Evolutionary conservation across 2,797 vertebrate genomes (phyloP), one percentile per base, ranked within the genome.

Genomic region (Cuculus canorus): DNA sequence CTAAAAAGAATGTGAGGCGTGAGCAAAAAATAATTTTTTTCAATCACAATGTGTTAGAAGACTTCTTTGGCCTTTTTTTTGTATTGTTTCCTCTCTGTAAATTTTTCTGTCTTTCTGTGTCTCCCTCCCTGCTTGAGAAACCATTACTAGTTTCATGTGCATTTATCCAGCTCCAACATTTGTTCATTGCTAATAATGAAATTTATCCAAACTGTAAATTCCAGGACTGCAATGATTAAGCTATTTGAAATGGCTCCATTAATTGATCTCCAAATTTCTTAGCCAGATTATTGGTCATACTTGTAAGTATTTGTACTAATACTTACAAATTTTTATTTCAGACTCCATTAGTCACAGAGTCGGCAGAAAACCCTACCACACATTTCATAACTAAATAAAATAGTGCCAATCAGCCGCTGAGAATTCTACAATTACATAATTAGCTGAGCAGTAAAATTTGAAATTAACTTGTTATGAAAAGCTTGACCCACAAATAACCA

Each of bases 1-100:
- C 94, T 91, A 47, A 94, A 92, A 95, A 94, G 87, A 94, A 96
- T 88, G 92, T 88, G 88, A 96, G 75, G 90, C 32, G 54, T 84
- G 60, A 94, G 61, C 88, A 85, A 89, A 56, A 93, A 93, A 88
- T 84, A 72, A 60, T 91, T 93, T 96, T 39, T 87, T 96, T 90
- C 82, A 84, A 41, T 91, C 66, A 4, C 93, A 93, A 61, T 95
- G 50, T 94, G 83, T 89, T 94, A 80, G 6, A 89, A 92, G 79
- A 72, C 54, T 86, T 90, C 65, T 94, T 92, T 78, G 19, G 80
- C 77, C 80, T 79, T 21, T 89, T 86, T 92, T 76, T 76, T 84
- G 35, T 73, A 93, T 94, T 94, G 95, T 95, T 95, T 95, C 76
- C 61, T 92, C 69, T 96, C 82, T 78, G 89, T 90, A 91, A 83